A percentile compares a stretch with the other conserved stretches of the same genome.
Evolutionary conservation across 2,113 vertebrate species (phyloP).

Genomic region (Ahaetulla prasina): DNA sequence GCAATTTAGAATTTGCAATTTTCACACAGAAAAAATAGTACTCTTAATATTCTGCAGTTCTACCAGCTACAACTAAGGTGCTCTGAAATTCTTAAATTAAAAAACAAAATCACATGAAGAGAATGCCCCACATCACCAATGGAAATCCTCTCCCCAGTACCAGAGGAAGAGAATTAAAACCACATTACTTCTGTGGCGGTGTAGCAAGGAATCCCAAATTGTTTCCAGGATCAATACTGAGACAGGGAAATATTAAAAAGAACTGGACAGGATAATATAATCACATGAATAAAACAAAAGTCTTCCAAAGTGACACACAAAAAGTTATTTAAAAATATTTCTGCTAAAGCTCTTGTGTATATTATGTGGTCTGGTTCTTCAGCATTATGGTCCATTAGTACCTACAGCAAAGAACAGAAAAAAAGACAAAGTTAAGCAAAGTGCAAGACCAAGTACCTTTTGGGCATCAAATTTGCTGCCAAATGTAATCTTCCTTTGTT

Average conservation of each 20-base stretch:
- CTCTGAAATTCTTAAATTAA: constrained; percentile 43
- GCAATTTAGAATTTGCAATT: constrained; percentile 75
- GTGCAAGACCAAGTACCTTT: not conserved
- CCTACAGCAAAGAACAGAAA: constrained; percentile 59
- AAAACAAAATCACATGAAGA: constrained; percentile 35
- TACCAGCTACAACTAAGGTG: constrained; percentile 44
- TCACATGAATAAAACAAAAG: constrained; percentile 43
- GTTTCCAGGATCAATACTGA: constrained; percentile 59
- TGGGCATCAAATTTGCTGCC: not conserved
- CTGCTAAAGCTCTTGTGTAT: constrained; percentile 68
- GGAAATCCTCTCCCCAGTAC: constrained; percentile 50
- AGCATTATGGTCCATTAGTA: constrained; percentile 70
- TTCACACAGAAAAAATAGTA: constrained; percentile 52
- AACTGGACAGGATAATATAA: constrained; percentile 51
- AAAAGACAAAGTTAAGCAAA: constrained; percentile 32
- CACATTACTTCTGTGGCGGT: constrained; percentile 61
- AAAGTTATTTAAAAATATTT: constrained; percentile 72
- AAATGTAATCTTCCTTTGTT: not conserved
- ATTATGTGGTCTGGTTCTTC: constrained; percentile 67
- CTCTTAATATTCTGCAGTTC: constrained; percentile 55
- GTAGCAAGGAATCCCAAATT: constrained; percentile 58
- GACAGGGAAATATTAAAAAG: constrained; percentile 44
- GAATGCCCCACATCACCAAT: constrained; percentile 47
- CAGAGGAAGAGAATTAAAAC: constrained; percentile 51
- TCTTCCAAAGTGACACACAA: constrained; percentile 53